Evolutionary conservation across 2,888 invertebrate species (phyloP), one percentile per base, ranked within the genome.

Genomic region (Pristionchus japonicus): DNA sequence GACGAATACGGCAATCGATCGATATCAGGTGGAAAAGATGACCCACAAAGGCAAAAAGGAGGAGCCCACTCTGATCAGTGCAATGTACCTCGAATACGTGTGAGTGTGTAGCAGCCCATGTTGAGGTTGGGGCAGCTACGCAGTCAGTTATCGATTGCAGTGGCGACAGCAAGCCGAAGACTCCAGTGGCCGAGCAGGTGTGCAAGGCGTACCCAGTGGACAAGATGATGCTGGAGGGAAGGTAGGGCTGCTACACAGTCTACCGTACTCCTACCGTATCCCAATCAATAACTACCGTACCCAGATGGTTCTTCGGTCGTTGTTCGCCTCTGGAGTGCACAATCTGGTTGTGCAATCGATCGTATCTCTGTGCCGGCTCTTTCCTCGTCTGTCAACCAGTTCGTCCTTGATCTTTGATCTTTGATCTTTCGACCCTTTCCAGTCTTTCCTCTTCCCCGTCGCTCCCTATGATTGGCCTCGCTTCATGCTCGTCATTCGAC

Each of bases 221-320:
- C 52, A 57, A 31, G 52, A 83, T 52, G 83, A n/a, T 52, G 34
- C 52, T 83, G 15, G 83, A 83, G 23, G 83, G 83, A 83, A 83
- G 83, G 83, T 83, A 27, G 49, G 80, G n/a, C 64, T 15, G 64
- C 64, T 31, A 31, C 64, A 31, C 64, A 64, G 64, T 31, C 70
- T 70, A 70, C 67, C 67, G 67, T 34, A 67, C 20, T 3, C 64
- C 67, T 74, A 37, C 37, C 70, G 70, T 70, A 37, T 17, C n/a
- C n/a, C n/a, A n/a, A n/a, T n/a, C n/a, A n/a, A n/a, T n/a, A n/a
- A n/a, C n/a, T n/a, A n/a, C n/a, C n/a, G n/a, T n/a, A n/a, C 37
- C 7, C 11, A 86, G 86, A 86, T 86, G 86, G 86, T 86, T 86
- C 86, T 74, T 86, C 37, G 86, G 86, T 52, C 86, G 86, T 20